phyloP scores from a whole-genome alignment of 2,113 vertebrate genomes.

The Coracopsis vasa region DNA sequence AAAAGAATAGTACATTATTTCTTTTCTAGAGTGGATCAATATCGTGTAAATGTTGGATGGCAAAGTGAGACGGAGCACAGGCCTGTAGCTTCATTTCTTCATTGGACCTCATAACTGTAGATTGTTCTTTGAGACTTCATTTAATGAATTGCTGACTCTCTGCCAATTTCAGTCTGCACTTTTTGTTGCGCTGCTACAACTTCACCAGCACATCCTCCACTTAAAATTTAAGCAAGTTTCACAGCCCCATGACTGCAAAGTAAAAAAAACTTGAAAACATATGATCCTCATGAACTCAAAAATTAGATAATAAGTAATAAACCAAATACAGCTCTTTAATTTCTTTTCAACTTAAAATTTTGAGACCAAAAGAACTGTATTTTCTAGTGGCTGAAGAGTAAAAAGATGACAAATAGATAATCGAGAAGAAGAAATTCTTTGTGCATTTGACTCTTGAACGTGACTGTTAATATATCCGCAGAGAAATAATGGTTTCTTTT shows the following conservation, averaged over 20 bases:
- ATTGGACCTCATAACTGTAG: not conserved
- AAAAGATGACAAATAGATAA: not conserved
- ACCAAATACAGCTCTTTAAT: not conserved
- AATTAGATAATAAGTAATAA: not conserved
- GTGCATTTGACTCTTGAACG: not conserved
- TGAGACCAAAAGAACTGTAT: not conserved
- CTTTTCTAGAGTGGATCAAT: not conserved
- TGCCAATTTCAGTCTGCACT: not conserved
- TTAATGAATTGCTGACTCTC: not conserved
- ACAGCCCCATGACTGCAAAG: not conserved
- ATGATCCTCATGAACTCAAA: not conserved
- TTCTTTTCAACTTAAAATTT: not conserved
- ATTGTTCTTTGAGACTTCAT: not conserved
- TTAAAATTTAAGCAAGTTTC: not conserved
- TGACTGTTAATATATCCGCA: accelerated
- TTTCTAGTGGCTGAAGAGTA: not conserved
- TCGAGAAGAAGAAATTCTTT: not conserved
- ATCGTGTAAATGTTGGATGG: not conserved
- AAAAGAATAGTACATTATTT: not conserved
- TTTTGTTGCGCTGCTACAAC: not conserved
- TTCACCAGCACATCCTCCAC: not conserved
- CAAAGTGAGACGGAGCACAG: not conserved
- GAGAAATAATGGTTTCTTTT: not conserved
- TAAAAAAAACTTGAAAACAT: not conserved
- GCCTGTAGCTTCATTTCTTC: not conserved